A percentile compares a stretch with the other conserved stretches of the same genome.
Evolutionary conservation across 2,888 invertebrate genomes (phyloP).

Genomic region (Eledone cirrhosa): DNA sequence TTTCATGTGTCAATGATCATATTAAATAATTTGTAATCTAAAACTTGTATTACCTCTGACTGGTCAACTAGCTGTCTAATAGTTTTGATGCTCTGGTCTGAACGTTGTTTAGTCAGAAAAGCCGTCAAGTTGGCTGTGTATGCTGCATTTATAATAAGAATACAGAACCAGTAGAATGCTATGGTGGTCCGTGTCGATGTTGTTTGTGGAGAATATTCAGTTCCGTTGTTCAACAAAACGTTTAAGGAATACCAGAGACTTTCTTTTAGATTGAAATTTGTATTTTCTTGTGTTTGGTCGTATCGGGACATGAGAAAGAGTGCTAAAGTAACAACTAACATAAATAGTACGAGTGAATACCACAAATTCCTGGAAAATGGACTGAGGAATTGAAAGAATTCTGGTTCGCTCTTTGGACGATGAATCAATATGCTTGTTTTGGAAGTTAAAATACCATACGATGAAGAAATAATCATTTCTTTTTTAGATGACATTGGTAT

Average conservation of each 20-base stretch:
- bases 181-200: slow-evolving; percentile 58
- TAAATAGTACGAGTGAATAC: slow-evolving; percentile 52
- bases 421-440: slow-evolving; percentile 51
- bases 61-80: slow-evolving; percentile 50
- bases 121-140: slow-evolving; percentile 61
- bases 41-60: slow-evolving; percentile 42
- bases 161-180: slow-evolving; percentile 60
- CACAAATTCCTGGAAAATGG: slow-evolving; percentile 49
- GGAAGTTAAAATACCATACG: slow-evolving; percentile 55
- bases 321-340: slow-evolving; percentile 49
- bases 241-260: slow-evolving; percentile 60
- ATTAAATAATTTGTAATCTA: too few relatives aligned
- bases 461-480: slow-evolving; percentile 54
- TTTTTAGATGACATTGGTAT: slow-evolving; percentile 54
- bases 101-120: slow-evolving; percentile 55
- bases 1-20: too few relatives aligned
- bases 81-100: slow-evolving; percentile 51
- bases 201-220: slow-evolving; percentile 57
- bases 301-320: slow-evolving; percentile 56
- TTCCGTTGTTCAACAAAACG: slow-evolving; percentile 52
- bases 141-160: slow-evolving; percentile 57
- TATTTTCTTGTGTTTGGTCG: slow-evolving; percentile 49
- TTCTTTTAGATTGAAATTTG: slow-evolving; percentile 56
- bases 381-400: slow-evolving; percentile 51
- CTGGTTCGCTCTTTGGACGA: slow-evolving; percentile 44